Conservation (phyloP, 1,140 invertebrate species). For the Zaprionus inermis region DNA sequence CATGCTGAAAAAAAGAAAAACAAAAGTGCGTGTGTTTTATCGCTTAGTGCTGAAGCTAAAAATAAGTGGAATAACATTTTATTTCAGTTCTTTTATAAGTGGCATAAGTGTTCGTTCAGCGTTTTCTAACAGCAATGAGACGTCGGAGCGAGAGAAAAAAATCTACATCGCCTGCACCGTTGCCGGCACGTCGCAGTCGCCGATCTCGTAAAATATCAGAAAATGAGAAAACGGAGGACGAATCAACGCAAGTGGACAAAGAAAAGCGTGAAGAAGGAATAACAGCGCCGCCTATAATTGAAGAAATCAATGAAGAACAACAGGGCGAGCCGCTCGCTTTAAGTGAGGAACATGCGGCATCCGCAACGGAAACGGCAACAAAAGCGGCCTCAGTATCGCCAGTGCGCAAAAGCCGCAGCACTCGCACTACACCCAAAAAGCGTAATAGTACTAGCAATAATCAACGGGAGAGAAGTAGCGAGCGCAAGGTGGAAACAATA, state of each 20-base stretch:
- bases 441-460: conserved; percentile 37
- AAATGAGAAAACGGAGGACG: conserved; percentile 65
- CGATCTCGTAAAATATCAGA: conserved; percentile 65
- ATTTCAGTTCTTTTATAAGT: conserved; percentile 51
- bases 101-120: conserved; percentile 27
- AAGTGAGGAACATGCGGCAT: conserved; percentile 60
- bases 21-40: conserved; percentile 25
- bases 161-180: conserved; percentile 71
- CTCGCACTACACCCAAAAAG: conserved; percentile 68
- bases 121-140: conserved; percentile 67
- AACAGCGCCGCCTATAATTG: conserved; percentile 27
- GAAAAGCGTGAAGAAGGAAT: conserved; percentile 1
- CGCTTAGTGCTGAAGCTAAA: conserved; percentile 15
- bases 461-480: conserved; percentile 48
- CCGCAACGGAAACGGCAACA: conserved; percentile 10
- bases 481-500: conserved; percentile 69
- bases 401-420: conserved; percentile 69
- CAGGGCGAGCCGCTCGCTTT: conserved; percentile 49
- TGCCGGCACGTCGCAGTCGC: conserved; percentile 71
- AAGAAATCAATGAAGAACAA: conserved; percentile 57
- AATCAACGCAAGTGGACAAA: conserved; percentile 46
- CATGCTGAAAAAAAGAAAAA: conserved; percentile 23
- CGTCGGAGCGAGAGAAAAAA: conserved; percentile 81
- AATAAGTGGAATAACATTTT: conserved; percentile 49
- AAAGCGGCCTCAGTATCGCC: conserved; percentile 32